Conservation (phyloP, 2,888 invertebrate species). For the Microdon myrmicae region DNA sequence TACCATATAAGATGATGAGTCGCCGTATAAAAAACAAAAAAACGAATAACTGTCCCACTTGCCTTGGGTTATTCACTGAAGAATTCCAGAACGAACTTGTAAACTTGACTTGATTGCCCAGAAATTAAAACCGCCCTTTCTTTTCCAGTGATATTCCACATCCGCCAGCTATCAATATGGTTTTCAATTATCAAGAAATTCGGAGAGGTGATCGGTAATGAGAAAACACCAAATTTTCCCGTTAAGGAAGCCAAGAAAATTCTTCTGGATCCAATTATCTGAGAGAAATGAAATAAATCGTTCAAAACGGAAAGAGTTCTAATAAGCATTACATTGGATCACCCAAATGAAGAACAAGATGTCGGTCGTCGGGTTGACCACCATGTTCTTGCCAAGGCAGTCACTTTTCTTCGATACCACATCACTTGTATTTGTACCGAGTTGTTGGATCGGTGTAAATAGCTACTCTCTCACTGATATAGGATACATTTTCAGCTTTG, state of each 20-base stretch:
- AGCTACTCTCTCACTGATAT: no score
- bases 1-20: no score
- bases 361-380: no score
- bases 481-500: no score
- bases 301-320: conserved; percentile 70
- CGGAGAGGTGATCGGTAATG: conserved; percentile 66
- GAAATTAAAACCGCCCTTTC: conserved; percentile 78
- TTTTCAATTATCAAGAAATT: conserved; percentile 71
- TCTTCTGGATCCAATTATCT: conserved; percentile 73
- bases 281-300: conserved; percentile 68
- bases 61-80: conserved; percentile 78
- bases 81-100: conserved; percentile 69
- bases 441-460: no score
- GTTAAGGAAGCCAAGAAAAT: conserved; percentile 86
- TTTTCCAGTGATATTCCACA: conserved; percentile 74
- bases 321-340: conserved; percentile 67
- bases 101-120: conserved; percentile 72
- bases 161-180: conserved; percentile 76
- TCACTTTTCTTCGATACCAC: no score
- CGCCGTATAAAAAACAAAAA: no score
- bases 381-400: no score
- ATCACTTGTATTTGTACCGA: no score
- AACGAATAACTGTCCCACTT: conserved; percentile 73
- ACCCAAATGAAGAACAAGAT: conserved; percentile 71
- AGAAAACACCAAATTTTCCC: conserved; percentile 67